These are phyloP conservation scores for Epiblema foenella DNA, from an alignment of 2,888 invertebrate species.

Conservation along the genomic window DNA sequence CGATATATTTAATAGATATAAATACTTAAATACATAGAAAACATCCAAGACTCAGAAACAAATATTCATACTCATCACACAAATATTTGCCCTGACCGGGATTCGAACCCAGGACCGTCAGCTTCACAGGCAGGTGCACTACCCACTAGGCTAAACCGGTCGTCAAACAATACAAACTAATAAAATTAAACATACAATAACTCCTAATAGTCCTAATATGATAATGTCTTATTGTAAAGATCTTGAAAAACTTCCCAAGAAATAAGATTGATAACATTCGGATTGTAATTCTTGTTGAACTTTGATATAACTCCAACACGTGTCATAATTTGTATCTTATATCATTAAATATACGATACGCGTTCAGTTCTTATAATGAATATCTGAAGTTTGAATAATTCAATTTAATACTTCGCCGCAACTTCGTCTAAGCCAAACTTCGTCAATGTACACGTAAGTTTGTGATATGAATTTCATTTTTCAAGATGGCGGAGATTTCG, in stretches of 20 bases:
- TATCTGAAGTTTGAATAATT: conserved; percentile 2
- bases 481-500: conserved; percentile 6
- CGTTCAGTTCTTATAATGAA: background rate
- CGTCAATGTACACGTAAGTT: background rate
- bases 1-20: too few relatives aligned
- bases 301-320: background rate
- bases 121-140: too few relatives aligned
- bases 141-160: too few relatives aligned
- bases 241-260: conserved; percentile 1
- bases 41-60: too few relatives aligned
- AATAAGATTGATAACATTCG: conserved; percentile 12
- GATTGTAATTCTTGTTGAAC: background rate
- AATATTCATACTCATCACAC: too few relatives aligned
- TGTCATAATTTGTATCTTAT: background rate
- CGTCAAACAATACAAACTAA: too few relatives aligned
- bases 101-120: too few relatives aligned
- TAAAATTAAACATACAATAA: too few relatives aligned
- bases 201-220: background rate
- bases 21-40: too few relatives aligned
- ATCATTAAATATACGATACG: background rate
- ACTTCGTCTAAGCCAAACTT: background rate
- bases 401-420: background rate
- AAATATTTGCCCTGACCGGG: too few relatives aligned
- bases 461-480: background rate
- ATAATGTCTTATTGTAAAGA: conserved; percentile 6